phyloP scores from a whole-genome alignment of 2,797 vertebrate genomes.

The Gymnothorax javanicus region DNA sequence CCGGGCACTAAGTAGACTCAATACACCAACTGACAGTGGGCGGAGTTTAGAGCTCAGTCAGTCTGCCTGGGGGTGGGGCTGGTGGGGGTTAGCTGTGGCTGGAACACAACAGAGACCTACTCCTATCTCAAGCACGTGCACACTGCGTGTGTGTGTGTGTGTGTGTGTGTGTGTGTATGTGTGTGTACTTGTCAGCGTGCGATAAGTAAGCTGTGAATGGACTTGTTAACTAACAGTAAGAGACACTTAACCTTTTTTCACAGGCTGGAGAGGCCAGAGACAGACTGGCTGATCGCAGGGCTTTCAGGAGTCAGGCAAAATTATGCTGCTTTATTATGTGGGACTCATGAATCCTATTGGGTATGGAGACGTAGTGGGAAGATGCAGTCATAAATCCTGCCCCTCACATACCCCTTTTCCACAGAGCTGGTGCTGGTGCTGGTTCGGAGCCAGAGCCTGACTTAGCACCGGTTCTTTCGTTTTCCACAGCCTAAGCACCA shows the following conservation, averaged over 20 bases:
- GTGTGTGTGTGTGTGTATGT: not conserved
- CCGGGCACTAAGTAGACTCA: too few species aligned
- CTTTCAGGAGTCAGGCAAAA: conserved; percentile 30
- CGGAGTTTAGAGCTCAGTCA: too few species aligned
- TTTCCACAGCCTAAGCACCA: too few species aligned
- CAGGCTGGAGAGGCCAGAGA: conserved; percentile 16
- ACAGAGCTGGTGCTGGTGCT: too few species aligned
- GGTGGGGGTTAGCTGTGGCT: not conserved
- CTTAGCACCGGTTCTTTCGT: too few species aligned
- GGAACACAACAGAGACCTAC: too few species aligned
- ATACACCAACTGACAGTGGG: too few species aligned
- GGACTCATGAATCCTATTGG: conserved; percentile 31
- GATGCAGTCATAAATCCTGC: conserved; percentile 9
- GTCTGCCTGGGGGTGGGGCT: not conserved
- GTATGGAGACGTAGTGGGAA: not conserved
- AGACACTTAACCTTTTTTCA: conserved; percentile 19
- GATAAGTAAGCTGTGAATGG: conserved; percentile 26
- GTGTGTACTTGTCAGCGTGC: conserved; percentile 16
- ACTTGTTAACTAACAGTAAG: conserved; percentile 35
- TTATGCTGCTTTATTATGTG: conserved; percentile 14
- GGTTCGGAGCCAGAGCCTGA: too few species aligned
- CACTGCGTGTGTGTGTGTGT: conserved; percentile 12
- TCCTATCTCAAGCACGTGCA: conserved; percentile 3
- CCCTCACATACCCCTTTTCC: conserved; percentile 5
- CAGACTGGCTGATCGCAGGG: conserved; percentile 27